Base-by-base conservation (phyloP, 2,113 vertebrate species). In the Apeltes quadracus region DNA sequence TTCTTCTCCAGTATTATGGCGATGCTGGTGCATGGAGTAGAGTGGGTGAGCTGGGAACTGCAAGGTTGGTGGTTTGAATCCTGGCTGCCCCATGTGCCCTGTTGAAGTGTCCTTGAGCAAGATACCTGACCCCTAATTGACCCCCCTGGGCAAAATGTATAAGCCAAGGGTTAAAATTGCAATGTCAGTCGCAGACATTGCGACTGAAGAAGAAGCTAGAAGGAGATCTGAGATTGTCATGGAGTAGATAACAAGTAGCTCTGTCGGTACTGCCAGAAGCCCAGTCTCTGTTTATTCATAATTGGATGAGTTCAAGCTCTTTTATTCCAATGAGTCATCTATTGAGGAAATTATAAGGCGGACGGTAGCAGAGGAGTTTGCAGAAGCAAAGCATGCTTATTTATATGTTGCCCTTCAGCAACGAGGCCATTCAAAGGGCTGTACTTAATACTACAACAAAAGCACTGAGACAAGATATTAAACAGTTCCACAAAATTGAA, bases 171-270 rank as follows among this genome's bases (percentile, higher is more conserved):
- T n/a, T n/a, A n/a, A n/a, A n/a, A n/a, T n/a, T n/a, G n/a, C n/a
- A n/a, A n/a, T n/a, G n/a, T n/a, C n/a, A n/a, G n/a, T n/a, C n/a
- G n/a, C n/a, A n/a, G n/a, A n/a, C n/a, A n/a, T n/a, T n/a, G n/a
- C n/a, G n/a, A n/a, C 43, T 58, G 46, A 78, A n/a, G 53, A 65
- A 58, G 16, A 70, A 66, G 55, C 20, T 78, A 36, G 75, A 69
- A 55, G 59, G 20, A 59, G 44, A 32, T 36, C 9, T 69, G 23
- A 53, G 38, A 34, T 15, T 34, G 10, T 18, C 4, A 20, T 16
- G 16, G 25, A 43, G n/a, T 25, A 64, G 51, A 61, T 1, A 12
- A 50, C 32, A 38, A 55, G 55, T 29, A 29, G 59, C 39, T 61
- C 5, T 83, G 39, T 38, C 44, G 51, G 3, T 59, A 7, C 54